Evolutionary conservation across 2,888 invertebrate genomes (phyloP).

Genomic region (Seira sanloemensis): DNA sequence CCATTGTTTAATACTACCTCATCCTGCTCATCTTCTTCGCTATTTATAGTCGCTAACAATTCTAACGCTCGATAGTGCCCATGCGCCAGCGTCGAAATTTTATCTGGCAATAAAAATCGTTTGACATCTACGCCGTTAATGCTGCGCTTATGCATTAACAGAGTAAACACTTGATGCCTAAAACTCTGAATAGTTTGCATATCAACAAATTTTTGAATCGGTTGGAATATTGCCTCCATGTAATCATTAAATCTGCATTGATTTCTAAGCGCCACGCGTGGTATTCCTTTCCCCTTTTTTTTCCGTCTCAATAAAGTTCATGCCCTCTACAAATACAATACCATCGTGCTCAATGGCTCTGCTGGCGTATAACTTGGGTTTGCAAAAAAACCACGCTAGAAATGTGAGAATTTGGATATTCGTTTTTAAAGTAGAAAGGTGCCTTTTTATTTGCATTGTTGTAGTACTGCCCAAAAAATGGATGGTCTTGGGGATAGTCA

Average conservation of each 20-base stretch:
- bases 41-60: neutral
- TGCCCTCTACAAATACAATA: neutral
- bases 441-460: neutral
- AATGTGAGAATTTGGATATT: neutral
- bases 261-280: neutral
- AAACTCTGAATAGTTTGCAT: neutral
- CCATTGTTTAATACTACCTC: neutral
- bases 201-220: neutral
- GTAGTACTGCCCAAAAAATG: neutral
- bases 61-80: too few relatives aligned
- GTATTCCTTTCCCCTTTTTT: slow-evolving; percentile 20
- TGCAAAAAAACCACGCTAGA: neutral
- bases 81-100: neutral
- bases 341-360: neutral
- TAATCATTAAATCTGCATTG: neutral
- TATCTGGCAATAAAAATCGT: neutral
- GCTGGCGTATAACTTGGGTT: neutral
- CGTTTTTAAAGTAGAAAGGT: neutral
- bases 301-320: neutral
- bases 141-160: neutral
- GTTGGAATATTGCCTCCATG: neutral
- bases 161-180: neutral
- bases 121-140: neutral
- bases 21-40: neutral
- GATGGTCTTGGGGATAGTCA: neutral